Evolutionary conservation across 2,888 invertebrate species (phyloP), one percentile per base, ranked within the genome.

Genomic region (Monochamus alternatus): DNA sequence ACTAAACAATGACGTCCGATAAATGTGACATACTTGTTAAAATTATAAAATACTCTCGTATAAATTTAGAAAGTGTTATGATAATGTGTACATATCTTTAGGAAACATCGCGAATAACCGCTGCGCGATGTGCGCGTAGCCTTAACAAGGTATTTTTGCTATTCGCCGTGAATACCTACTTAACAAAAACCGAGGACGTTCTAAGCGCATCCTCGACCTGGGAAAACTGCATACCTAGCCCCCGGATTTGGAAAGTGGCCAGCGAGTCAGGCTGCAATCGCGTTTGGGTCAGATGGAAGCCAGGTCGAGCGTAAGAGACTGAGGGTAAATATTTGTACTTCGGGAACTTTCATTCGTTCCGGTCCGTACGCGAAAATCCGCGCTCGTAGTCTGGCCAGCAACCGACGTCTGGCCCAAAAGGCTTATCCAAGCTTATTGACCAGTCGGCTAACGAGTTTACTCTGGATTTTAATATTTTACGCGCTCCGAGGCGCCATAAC

Each of bases 281-380:
- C 73, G 67, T 60, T 73, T 51, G 47, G 73, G 62, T 51, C 62
- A 66, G 51, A 67, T 14, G 31, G 44, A 43, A 65, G 67, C 59
- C 67, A 65, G 66, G 67, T 59, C 69, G 60, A 69, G 69, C 69
- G 69, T 69, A 69, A 69, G 47, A 69, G 69, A 69, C 69, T 30
- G 66, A 51, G 72, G 75, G 79, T 77, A 79, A 79, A 79, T 74
- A 77, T 79, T 79, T 77, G 79, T 58, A 69, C 67, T 74, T 38
- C 38, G 63, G 10, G 77, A 77, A 75, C 75, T 77, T 77, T 74
- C 71, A 74, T 75, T 68, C 73, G 62, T 73, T 67, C 70, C 73
- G 32, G 59, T 73, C 14, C 55, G 70, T 58, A 67, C 69, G 30
- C 47, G 43, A 30, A 69, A 69, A 69, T 69, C 60, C 60, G 69